phyloP scores from a whole-genome alignment of 2,797 vertebrate genomes.

The Dromococcyx pavoninus region DNA sequence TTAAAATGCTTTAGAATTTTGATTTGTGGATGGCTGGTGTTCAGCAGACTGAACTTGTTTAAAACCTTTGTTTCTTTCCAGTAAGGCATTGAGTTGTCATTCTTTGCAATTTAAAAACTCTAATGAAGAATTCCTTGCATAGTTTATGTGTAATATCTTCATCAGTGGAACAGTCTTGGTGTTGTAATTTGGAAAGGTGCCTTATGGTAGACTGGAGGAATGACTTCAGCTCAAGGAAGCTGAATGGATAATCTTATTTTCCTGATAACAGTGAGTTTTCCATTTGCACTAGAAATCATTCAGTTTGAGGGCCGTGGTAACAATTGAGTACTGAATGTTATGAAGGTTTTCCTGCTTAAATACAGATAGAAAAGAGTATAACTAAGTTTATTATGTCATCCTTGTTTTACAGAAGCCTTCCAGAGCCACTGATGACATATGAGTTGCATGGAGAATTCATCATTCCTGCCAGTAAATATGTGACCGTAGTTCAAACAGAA shows the following conservation, averaged over 20 bases:
- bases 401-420: slow-evolving; percentile 87
- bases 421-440: slow-evolving; percentile 97
- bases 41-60: background rate
- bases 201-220: background rate
- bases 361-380: background rate
- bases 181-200: background rate
- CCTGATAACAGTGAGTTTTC: background rate
- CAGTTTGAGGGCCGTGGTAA: background rate
- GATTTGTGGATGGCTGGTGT: background rate
- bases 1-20: background rate
- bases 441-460: slow-evolving; percentile 95
- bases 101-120: background rate
- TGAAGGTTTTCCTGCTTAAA: background rate
- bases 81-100: background rate
- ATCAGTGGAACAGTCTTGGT: background rate
- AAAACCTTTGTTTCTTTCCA: background rate
- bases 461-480: slow-evolving; percentile 90
- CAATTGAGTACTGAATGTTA: background rate
- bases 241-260: background rate
- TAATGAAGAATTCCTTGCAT: background rate
- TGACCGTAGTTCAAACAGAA: background rate
- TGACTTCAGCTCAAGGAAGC: background rate
- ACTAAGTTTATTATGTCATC: background rate
- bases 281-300: background rate
- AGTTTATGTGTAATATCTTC: background rate